Base-by-base conservation (phyloP, 2,797 vertebrate species). In the Emydoidea blandingii region DNA sequence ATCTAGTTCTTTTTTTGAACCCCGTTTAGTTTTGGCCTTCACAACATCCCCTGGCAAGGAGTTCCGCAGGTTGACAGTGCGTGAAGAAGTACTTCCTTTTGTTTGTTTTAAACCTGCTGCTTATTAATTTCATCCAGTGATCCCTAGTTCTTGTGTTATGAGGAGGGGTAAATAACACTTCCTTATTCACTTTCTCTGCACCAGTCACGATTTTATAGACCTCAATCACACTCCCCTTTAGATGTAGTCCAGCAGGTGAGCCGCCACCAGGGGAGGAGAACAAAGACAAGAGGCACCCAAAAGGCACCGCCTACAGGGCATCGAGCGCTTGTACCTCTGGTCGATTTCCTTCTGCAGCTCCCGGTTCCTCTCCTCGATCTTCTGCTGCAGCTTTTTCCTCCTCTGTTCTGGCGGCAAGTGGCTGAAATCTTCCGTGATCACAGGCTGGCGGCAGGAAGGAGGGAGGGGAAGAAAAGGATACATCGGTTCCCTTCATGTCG, bases 361-460 rank as follows among this genome's bases (percentile, higher is more conserved):
- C 84, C 98, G 99, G 92, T 97, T 97, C 34, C 99, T 98, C 83
- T 99, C 98, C 23, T 99, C 99, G 23, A 99, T 96, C 94, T 99
- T 99, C 96, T 99, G 99, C 89, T 99, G 99, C 72, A 99, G 98
- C 88, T 98, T 98, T 96, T 99, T 99, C 87, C 99, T 98, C 95
- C 99, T 99, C 95, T 99, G 99, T 96, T 99, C 99, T 0, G 99
- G 99, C 25, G 99, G 99, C 85, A 99, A 98, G 96, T 99, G 99
- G 90, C 98, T 98, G 31, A 99, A 99, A 96, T 99, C 99, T 94
- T 99, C 99, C 0, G 98, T 98, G 88, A 98, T 98, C 15, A 98
- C 98, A 1, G 99, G 98, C 99, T 99, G 97, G 44, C 92, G 72
- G 57, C 29, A 31, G 57, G 57, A 31, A 31, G 57, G 12, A 6